Conservation (phyloP, 2,113 vertebrate species). For the Hippocampus zosterae region DNA sequence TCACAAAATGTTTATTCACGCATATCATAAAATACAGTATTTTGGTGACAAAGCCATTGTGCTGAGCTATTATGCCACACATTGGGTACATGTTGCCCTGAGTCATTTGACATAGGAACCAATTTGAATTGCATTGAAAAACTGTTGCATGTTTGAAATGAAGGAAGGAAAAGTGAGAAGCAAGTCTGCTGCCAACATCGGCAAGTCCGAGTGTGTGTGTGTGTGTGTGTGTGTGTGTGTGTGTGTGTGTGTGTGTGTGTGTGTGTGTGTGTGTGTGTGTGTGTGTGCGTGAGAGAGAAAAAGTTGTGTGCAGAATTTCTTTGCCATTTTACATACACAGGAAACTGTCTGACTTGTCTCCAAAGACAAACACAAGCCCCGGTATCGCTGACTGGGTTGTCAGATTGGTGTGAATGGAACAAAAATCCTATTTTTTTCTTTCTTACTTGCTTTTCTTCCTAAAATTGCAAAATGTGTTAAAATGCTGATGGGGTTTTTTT, state of each 20-base stretch:
- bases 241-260: slow-evolving; percentile 10
- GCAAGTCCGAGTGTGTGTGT: slow-evolving; percentile 1
- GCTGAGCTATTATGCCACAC: too few relatives aligned
- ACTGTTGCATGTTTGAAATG: neutral
- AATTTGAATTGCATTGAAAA: neutral
- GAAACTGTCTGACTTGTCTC: slow-evolving; percentile 19
- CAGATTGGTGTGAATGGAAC: too few relatives aligned
- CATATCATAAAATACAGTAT: too few relatives aligned
- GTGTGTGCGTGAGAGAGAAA: neutral
- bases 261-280: slow-evolving; percentile 8
- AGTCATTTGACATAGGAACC: neutral
- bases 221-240: slow-evolving; percentile 12
- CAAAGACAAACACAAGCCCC: too few relatives aligned
- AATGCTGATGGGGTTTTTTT: too few relatives aligned
- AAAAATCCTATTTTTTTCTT: too few relatives aligned
- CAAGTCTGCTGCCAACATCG: neutral
- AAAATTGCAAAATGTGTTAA: too few relatives aligned
- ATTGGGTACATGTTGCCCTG: too few relatives aligned
- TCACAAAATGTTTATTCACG: too few relatives aligned
- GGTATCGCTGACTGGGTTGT: too few relatives aligned
- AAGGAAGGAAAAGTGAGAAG: slow-evolving; percentile 1
- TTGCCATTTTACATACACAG: slow-evolving; percentile 11
- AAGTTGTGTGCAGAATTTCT: slow-evolving; percentile 16
- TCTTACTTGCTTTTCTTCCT: too few relatives aligned
- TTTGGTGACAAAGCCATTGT: neutral